Evolutionary conservation across 1,140 invertebrate genomes (phyloP), one percentile per base, ranked within the genome.

Genomic region (Ectropis grisescens): DNA sequence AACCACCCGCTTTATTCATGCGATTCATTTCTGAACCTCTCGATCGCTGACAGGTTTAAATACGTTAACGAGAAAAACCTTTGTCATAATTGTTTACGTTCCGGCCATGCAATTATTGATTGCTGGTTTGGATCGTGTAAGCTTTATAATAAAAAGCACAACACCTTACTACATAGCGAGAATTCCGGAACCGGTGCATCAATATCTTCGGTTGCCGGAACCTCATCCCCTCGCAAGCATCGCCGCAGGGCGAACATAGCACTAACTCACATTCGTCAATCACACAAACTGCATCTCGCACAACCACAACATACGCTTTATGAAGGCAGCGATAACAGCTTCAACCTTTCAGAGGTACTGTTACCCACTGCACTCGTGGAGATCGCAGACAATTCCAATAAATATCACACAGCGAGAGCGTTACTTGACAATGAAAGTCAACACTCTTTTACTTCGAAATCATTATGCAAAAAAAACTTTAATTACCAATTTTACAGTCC

Each of bases 71-170:
- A 41, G 10, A 34, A 46, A 9, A 36, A 44, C 1, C 13, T 50
- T 9, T 51, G 47, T 37, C 23, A 13, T 11, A 50, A 55, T 30
- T 55, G 51, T 43, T 32, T 55, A 13, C 43, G 47, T 16, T 2
- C 7, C 2, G 30, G 29, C 3, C 38, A 48, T 10, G 6, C 33
- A 12, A 12, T 37, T 11, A n/a, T 9, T 7, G 30, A 37, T 1
- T 52, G 49, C 23, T 19, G 11, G 16, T 47, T 37, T 14, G 49
- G 44, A 0, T 16, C 43, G 2, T 47, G 49, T 22, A 47, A 29
- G 23, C 12, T 12, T 6, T 52, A 44, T 27, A 33, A 41, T 15
- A 42, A 19, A 52, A 47, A n/a, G 25, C 49, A 53, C 15, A 53
- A 53, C 34, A 23, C 23, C 0, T 27, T 52, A 16, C 14, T 52